Conservation (phyloP, 2,113 vertebrate genomes). For the Paramisgurnus dabryanus region DNA sequence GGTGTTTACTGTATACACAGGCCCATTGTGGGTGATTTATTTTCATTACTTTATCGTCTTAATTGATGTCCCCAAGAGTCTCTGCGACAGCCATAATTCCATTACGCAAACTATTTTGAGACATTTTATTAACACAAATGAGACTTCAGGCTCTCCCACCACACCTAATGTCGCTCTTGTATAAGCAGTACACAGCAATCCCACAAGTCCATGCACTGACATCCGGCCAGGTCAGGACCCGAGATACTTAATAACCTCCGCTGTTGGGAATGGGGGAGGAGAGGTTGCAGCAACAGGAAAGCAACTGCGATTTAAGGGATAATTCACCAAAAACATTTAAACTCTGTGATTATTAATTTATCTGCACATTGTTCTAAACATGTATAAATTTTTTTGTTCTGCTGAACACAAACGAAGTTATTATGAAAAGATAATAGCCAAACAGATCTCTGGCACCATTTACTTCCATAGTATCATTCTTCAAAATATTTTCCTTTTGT, state of each 20-base stretch:
- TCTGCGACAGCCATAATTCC: conserved; percentile 62
- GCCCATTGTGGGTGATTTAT: conserved; percentile 67
- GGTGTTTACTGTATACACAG: conserved; percentile 64
- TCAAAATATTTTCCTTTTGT: too few relatives aligned
- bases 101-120: conserved; percentile 75
- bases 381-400: too few relatives aligned
- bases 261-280: conserved; percentile 29
- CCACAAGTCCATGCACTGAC: conserved; percentile 33
- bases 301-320: too few relatives aligned
- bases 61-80: conserved; percentile 67
- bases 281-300: neutral
- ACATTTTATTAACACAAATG: conserved; percentile 74
- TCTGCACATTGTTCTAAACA: too few relatives aligned
- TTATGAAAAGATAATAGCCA: too few relatives aligned
- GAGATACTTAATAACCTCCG: conserved; percentile 55
- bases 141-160: conserved; percentile 56
- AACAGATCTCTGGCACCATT: too few relatives aligned
- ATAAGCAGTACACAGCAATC: conserved; percentile 31
- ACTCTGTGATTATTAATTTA: too few relatives aligned
- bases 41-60: conserved; percentile 74
- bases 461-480: too few relatives aligned
- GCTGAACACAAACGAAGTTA: too few relatives aligned
- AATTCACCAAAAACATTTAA: too few relatives aligned
- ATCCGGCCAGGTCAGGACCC: neutral
- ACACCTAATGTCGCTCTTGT: conserved; percentile 41